phyloP scores from a whole-genome alignment of 2,113 vertebrate genomes.

The Leptosomus discolor region DNA sequence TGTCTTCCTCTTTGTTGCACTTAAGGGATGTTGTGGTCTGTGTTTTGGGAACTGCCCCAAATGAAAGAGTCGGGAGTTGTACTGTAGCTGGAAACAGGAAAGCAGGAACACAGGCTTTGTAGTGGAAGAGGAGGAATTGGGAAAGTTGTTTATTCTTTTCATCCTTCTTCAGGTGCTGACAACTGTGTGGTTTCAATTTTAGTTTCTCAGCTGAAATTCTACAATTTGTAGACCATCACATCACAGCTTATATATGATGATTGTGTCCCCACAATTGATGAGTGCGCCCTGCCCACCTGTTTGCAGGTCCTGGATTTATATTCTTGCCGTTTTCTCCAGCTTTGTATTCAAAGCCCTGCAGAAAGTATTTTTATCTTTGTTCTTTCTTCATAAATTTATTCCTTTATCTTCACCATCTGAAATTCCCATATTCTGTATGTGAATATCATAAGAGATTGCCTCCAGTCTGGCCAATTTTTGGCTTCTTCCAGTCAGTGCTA shows the following conservation, averaged over 20 bases:
- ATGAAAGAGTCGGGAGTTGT: background rate
- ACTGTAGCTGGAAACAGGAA: background rate
- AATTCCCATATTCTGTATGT: background rate
- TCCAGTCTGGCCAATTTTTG: background rate
- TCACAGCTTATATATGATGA: background rate
- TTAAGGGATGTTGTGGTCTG: background rate
- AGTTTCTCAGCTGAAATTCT: background rate
- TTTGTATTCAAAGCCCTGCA: background rate
- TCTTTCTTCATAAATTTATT: background rate
- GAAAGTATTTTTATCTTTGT: background rate
- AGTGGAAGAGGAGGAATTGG: rapidly evolving
- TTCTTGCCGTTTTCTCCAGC: background rate
- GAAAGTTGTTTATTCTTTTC: background rate
- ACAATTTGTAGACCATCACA: background rate
- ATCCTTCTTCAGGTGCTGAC: background rate
- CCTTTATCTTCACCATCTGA: background rate
- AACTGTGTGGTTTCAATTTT: background rate
- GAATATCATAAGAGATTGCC: background rate
- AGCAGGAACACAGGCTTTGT: background rate
- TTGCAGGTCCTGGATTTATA: background rate
- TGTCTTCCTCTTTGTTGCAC: background rate
- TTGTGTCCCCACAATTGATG: background rate
- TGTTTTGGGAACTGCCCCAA: background rate
- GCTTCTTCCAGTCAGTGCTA: background rate
- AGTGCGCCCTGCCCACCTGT: background rate